Evolutionary conservation across 2,888 invertebrate genomes (phyloP), one percentile per base, ranked within the genome.

Genomic region (Anorthoa munda): DNA sequence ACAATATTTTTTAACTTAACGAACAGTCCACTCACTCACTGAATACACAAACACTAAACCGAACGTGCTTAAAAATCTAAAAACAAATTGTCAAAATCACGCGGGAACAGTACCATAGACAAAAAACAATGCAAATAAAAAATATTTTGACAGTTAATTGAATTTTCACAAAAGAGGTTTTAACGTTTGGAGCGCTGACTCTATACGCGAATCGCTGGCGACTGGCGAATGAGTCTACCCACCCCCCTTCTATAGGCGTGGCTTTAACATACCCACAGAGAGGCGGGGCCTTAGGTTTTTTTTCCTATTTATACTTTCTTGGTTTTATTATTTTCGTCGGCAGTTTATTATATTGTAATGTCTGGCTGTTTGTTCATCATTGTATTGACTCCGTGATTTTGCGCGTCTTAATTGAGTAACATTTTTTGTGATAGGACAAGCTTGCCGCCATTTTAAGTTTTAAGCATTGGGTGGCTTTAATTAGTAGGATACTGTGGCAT

Each of bases 321-420:
- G 86, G 88, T 92, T 92, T 92, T 92, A 91, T 94, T 92, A 90
- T 92, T 90, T 94, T 92, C 89, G 88, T 88, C 88, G 88, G 84
- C 85, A 86, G 89, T 93, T 94, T 95, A 95, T 95, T 94, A 94
- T 94, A 95, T 92, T 95, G 94, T 95, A 93, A 92, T 92, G 92
- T 92, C 84, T 91, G 91, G 90, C 92, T 92, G 94, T 93, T 92
- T 90, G 87, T 93, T 91, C 91, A 89, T 92, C 90, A 91, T 91
- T 91, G 92, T 91, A 86, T 88, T 86, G 87, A 82, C 81, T 84
- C 84, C 87, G 86, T 87, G 88, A 86, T 88, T 88, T 89, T 88
- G 85, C 89, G 88, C 86, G 90, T 90, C 92, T 93, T 93, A 91
- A 94, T 94, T 92, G 86, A 86, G 86, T 81, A 75, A 80, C 75